Percentiles rank a stretch among this genome's conserved stretches.
Conservation (phyloP, 2,888 invertebrate species). For the Phyllotreta striolata region DNA sequence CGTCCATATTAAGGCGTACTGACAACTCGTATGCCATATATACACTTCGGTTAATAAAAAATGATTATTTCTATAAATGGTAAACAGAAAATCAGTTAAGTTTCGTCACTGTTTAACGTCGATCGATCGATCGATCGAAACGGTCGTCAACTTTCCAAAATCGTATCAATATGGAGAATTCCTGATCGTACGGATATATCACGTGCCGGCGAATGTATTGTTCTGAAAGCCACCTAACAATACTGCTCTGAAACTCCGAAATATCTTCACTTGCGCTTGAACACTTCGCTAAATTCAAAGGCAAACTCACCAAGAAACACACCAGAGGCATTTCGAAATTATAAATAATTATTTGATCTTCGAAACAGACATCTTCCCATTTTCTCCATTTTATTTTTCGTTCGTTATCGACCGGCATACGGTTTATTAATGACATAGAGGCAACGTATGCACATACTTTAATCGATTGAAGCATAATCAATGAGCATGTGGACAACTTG, state of each 20-base stretch:
- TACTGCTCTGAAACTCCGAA: too few relatives aligned
- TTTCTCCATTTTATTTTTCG: background rate
- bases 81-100: conserved; percentile 32
- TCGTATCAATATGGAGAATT: conserved; percentile 29
- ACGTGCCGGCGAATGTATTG: conserved; percentile 9
- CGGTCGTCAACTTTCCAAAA: conserved; percentile 36
- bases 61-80: conserved; percentile 33
- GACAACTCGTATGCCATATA: conserved; percentile 19
- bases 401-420: conserved; percentile 13
- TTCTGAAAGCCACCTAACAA: too few relatives aligned
- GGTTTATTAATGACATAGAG: conserved; percentile 40
- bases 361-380: background rate
- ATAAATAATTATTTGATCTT: background rate
- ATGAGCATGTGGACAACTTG: conserved; percentile 56
- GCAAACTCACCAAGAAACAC: too few relatives aligned
- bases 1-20: conserved; percentile 17
- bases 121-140: conserved; percentile 25
- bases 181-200: background rate
- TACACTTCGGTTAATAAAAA: conserved; percentile 22
- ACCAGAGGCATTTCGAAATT: too few relatives aligned
- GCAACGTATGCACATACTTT: conserved; percentile 45
- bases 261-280: too few relatives aligned
- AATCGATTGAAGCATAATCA: conserved; percentile 52
- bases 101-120: conserved; percentile 28
- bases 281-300: too few relatives aligned